Evolutionary conservation across 2,113 vertebrate species (phyloP), one percentile per base, ranked within the genome.

Genomic region (Aythya baeri): DNA sequence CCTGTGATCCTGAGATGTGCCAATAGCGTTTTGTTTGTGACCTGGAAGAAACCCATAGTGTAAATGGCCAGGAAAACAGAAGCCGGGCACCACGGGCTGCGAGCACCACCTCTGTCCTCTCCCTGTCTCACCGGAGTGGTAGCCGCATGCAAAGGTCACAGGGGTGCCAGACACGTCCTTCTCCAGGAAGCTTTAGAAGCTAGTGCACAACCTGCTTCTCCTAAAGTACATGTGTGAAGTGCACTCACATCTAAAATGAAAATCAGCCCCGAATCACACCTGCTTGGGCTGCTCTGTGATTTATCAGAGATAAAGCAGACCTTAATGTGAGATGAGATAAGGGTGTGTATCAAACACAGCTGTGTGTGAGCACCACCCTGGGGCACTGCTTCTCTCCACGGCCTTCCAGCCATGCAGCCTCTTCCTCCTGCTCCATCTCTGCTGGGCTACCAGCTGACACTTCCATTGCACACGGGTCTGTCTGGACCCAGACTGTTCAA

Each of bases 101-200:
- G 4, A 38, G 34, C 73, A 38, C 9, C 11, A 1, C 23, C 62
- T n/a, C 31, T 13, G 3, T n/a, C 76, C 4, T 3, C 61, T 50
- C 34, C 2, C 0, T 11, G 8, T 6, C 49, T 31, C 43, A 3
- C 6, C 1, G 7, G 43, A 44, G 17, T 2, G 4, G 65, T 41
- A 70, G 75, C 27, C 4, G 1, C 3, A 3, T 5, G 43, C 8
- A 3, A 8, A 1, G 1, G 27, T n/a, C 22, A 7, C 8, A 9
- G 34, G 5, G 29, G 29, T 31, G 58, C 12, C 44, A 29, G 76
- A 49, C 68, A 38, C 55, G 52, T 7, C 25, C n/a, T 59, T 18
- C 65, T 43, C 34, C 27, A 12, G 25, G 44, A 44, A 21, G 49
- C 32, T 63, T 58, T n/a, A 46, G 18, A 22, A 44, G 50, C 1